phyloP scores from a whole-genome alignment of 2,113 vertebrate species.

The Noturus placidus region DNA sequence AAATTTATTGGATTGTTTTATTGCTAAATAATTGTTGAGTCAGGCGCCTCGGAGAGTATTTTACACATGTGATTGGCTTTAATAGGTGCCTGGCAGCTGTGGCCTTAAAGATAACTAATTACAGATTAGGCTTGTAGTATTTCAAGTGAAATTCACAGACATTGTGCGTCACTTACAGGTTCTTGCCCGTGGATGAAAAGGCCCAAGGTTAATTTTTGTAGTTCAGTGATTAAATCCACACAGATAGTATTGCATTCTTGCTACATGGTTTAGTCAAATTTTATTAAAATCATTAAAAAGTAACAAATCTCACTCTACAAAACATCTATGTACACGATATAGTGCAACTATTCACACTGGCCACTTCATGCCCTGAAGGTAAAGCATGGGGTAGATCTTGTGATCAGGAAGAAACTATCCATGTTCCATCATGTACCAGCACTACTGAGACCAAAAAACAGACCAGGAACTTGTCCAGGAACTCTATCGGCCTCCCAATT shows the following conservation, averaged over 20 bases:
- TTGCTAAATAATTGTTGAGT: not conserved
- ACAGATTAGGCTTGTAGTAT: slow-evolving; percentile 52
- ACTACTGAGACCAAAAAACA: not conserved
- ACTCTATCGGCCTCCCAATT: not conserved
- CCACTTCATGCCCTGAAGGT: slow-evolving; percentile 15
- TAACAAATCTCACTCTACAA: not conserved
- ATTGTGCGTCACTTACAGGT: slow-evolving; percentile 45
- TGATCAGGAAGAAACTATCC: slow-evolving; percentile 10
- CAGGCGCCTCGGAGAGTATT: slow-evolving; percentile 19
- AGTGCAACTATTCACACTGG: slow-evolving; percentile 20
- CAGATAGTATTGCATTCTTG: not conserved
- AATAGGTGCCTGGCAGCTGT: slow-evolving; percentile 46
- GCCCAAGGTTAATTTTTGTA: not conserved
- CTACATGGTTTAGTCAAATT: not conserved
- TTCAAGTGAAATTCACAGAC: slow-evolving; percentile 54
- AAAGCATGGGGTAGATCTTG: slow-evolving; percentile 15
- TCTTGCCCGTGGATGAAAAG: not conserved
- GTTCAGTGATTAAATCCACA: not conserved
- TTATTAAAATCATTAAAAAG: not conserved
- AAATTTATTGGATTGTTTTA: not conserved
- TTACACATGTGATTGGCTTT: slow-evolving; percentile 53
- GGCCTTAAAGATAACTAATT: slow-evolving; percentile 45
- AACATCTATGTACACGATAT: not conserved
- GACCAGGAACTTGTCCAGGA: not conserved
- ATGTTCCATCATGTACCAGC: not conserved